Percentiles rank a stretch among this genome's conserved stretches.
phyloP scores from a whole-genome alignment of 2,888 invertebrate species.

The Lissocephala sabroskyi region DNA sequence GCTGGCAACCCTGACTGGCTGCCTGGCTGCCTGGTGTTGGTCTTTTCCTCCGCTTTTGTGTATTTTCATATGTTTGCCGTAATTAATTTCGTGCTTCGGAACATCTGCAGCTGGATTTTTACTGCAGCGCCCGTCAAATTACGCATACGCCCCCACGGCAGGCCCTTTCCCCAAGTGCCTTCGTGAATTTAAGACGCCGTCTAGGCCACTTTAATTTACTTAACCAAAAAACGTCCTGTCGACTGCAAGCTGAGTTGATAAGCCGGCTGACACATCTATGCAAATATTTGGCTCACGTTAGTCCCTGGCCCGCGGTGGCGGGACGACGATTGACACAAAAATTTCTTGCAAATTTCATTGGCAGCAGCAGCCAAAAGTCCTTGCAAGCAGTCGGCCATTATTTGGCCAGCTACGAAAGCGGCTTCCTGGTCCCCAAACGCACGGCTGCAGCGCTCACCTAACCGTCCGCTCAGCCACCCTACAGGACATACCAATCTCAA shows the following conservation, averaged over 20 bases:
- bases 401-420: not conserved
- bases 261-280: constrained; percentile 1
- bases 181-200: constrained; percentile 35
- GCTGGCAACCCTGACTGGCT: too few species aligned
- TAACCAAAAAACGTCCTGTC: constrained; percentile 19
- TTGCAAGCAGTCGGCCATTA: not conserved
- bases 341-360: constrained; percentile 40
- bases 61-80: constrained; percentile 34
- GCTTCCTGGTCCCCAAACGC: not conserved
- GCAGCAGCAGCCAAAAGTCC: constrained; percentile 17
- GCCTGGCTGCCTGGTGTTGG: constrained; percentile 27
- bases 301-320: constrained; percentile 10
- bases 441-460: not conserved
- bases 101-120: constrained; percentile 64
- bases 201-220: constrained; percentile 30
- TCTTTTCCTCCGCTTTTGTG: constrained; percentile 19
- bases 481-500: not conserved
- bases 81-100: constrained; percentile 64
- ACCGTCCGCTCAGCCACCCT: not conserved
- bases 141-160: constrained; percentile 46
- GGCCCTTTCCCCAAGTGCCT: constrained; percentile 13
- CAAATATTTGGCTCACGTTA: constrained; percentile 26
- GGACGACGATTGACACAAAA: constrained; percentile 44
- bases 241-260: not conserved
- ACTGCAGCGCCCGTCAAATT: constrained; percentile 53